A percentile compares a stretch with the other conserved stretches of the same genome.
phyloP scores from a whole-genome alignment of 92 coral and sea anemone species.

The Epizoanthus scotinus region DNA sequence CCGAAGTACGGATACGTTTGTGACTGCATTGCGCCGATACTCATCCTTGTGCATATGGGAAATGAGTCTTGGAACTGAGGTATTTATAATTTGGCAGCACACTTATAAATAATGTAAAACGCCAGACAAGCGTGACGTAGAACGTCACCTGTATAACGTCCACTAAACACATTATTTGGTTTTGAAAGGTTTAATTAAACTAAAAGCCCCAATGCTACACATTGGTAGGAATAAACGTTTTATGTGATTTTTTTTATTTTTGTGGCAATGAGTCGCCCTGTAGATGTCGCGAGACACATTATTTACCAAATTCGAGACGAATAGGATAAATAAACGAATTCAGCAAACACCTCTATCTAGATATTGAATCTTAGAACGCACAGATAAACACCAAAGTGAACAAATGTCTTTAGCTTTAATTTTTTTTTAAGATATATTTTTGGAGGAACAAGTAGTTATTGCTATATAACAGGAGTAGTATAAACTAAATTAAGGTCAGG shows the following conservation, averaged over 20 bases:
- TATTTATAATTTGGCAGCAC: conserved; percentile 92
- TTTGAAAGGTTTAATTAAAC: conserved; percentile 93
- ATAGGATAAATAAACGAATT: conserved; percentile 38
- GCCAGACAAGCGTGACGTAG: conserved; percentile 99
- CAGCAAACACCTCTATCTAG: conserved; percentile 40
- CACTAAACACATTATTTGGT: conserved; percentile 88
- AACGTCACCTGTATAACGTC: conserved; percentile 97
- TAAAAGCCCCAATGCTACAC: conserved; percentile 85
- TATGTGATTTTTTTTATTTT: conserved; percentile 62
- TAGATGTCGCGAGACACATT: conserved; percentile 44
- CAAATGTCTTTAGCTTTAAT: conserved; percentile 32
- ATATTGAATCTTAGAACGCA: conserved; percentile 35
- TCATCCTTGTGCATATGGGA: conserved; percentile 78
- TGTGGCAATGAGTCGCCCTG: conserved; percentile 46
- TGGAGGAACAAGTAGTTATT: not conserved
- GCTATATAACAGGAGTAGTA: not conserved
- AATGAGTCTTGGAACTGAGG: conserved; percentile 45
- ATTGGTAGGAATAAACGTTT: conserved; percentile 72
- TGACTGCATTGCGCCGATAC: conserved; percentile 97
- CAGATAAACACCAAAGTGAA: conserved; percentile 41
- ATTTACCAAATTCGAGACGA: conserved; percentile 28
- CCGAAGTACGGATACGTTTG: conserved; percentile 94
- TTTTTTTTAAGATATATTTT: conserved; percentile 33
- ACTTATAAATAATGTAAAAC: conserved; percentile 98
- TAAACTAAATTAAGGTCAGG: not conserved